Evolutionary conservation across 2,797 vertebrate species (phyloP).

Genomic region (Tamandua tetradactyla): DNA sequence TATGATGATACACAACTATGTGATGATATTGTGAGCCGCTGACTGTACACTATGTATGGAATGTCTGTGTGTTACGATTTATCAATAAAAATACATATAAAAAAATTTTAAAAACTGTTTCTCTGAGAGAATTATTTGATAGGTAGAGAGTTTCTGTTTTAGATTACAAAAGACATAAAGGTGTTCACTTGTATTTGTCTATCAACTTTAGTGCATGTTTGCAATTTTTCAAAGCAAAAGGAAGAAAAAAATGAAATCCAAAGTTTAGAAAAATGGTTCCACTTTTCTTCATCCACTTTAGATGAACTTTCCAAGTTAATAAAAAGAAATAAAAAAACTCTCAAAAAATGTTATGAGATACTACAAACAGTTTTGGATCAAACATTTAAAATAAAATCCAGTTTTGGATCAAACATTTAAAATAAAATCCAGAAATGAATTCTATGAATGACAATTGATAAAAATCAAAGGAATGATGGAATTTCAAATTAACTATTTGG

Average conservation of each 20-base stretch:
- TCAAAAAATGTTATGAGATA: background rate
- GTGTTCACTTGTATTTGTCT: background rate
- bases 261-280: background rate
- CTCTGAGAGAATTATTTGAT: too few relatives aligned
- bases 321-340: background rate
- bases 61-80: too few relatives aligned
- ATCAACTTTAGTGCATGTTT: background rate
- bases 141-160: too few relatives aligned
- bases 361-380: background rate
- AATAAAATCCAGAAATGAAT: background rate
- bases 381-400: background rate
- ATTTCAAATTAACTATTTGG: background rate
- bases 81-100: too few relatives aligned
- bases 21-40: too few relatives aligned
- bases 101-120: slow-evolving; percentile 29
- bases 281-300: background rate
- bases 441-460: background rate
- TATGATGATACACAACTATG: too few relatives aligned
- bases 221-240: background rate
- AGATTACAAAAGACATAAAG: background rate
- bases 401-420: background rate
- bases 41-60: too few relatives aligned
- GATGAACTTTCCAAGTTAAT: background rate
- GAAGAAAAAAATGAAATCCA: background rate
- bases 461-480: background rate